Percentiles rank a stretch among this genome's conserved stretches.
phyloP scores from a whole-genome alignment of 2,113 vertebrate genomes.

The Hippopotamus amphibius region DNA sequence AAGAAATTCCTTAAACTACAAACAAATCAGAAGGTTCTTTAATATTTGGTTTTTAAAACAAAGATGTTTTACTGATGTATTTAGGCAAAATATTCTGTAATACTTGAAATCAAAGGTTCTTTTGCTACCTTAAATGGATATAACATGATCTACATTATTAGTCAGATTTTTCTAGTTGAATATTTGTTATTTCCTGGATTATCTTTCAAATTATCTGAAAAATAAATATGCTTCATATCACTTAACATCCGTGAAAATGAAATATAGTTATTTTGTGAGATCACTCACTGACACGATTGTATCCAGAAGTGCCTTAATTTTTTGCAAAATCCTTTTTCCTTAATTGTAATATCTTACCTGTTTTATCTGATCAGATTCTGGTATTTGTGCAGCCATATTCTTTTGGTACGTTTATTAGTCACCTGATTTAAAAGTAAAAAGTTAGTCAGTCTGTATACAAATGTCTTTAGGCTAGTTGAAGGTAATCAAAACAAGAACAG shows the following conservation, averaged over 20 bases:
- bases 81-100: not conserved
- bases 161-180: slow-evolving; percentile 2
- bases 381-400: slow-evolving; percentile 93
- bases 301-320: not conserved
- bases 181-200: not conserved
- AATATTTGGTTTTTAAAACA: slow-evolving; percentile 55
- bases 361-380: slow-evolving; percentile 98
- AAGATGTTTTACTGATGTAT: not conserved
- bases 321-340: slow-evolving; percentile 29
- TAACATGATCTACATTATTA: not conserved
- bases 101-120: slow-evolving; percentile 1
- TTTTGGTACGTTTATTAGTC: slow-evolving; percentile 49
- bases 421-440: slow-evolving; percentile 81
- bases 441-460: slow-evolving; percentile 44
- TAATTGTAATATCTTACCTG: slow-evolving; percentile 90
- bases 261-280: slow-evolving; percentile 20
- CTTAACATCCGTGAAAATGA: slow-evolving; percentile 14
- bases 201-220: not conserved
- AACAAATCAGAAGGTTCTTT: slow-evolving; percentile 72
- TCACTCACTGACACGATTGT: not conserved
- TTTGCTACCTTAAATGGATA: not conserved
- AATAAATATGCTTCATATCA: not conserved
- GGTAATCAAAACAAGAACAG: slow-evolving; percentile 34
- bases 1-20: slow-evolving; percentile 98
- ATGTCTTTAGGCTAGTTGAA: slow-evolving; percentile 19